Evolutionary conservation across 2,888 invertebrate genomes (phyloP).

Genomic region (Hydrotaea cyrtoneurina): DNA sequence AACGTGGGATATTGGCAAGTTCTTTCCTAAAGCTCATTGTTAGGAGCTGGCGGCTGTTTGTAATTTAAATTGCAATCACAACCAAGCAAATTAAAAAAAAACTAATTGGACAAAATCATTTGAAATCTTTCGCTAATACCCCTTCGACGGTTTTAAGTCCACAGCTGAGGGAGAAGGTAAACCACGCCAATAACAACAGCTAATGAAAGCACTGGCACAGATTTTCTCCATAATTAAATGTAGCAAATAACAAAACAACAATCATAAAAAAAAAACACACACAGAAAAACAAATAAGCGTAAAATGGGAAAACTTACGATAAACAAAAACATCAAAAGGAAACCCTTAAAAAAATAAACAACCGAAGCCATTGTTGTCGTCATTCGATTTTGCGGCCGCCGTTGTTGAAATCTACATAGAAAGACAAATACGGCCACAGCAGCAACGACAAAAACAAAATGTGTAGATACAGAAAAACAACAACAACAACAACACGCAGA

Average conservation of each 20-base stretch:
- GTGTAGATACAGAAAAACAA: conserved; percentile 25
- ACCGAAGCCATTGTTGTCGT: conserved; percentile 2
- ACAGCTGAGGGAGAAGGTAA: neutral
- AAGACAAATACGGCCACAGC: conserved; percentile 29
- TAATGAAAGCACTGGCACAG: conserved; percentile 15
- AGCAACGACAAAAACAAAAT: conserved; percentile 3
- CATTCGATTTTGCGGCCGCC: conserved; percentile 14
- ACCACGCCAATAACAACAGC: neutral
- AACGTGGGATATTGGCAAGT: too few species aligned
- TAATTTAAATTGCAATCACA: conserved; percentile 19
- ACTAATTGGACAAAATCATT: neutral
- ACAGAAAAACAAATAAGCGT: conserved; percentile 49
- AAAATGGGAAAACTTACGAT: conserved; percentile 45
- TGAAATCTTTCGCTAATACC: neutral
- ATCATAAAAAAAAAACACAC: too few species aligned
- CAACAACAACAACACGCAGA: neutral
- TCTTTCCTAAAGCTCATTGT: too few species aligned
- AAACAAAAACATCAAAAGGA: conserved; percentile 54
- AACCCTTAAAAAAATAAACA: conserved; percentile 52
- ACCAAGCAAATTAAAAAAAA: neutral
- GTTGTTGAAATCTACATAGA: conserved; percentile 39
- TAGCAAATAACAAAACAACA: neutral
- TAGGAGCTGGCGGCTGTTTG: neutral
- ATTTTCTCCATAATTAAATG: conserved; percentile 53
- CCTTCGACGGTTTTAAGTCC: neutral